phyloP scores from a whole-genome alignment of 2,888 invertebrate genomes.

The Rhamphomyia laevipes region DNA sequence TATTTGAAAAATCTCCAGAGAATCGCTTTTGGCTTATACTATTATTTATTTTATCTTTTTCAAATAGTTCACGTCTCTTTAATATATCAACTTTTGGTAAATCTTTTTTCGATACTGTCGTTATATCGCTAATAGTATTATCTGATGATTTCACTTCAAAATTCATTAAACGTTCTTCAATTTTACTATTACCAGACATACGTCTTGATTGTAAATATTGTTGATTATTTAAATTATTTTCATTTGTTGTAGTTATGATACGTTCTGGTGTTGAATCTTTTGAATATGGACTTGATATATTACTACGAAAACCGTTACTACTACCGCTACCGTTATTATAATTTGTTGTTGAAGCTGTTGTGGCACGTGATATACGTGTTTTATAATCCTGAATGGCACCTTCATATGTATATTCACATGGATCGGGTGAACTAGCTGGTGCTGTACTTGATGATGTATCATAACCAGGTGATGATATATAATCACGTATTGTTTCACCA shows the following conservation, averaged over 20 bases:
- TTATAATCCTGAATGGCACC: slow-evolving; percentile 79
- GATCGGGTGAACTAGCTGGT: slow-evolving; percentile 55
- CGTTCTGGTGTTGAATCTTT: slow-evolving; percentile 39
- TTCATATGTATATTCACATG: slow-evolving; percentile 76
- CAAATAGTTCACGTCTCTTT: slow-evolving; percentile 73
- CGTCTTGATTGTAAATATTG: slow-evolving; percentile 38
- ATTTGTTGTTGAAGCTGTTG: slow-evolving; percentile 8
- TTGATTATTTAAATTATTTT: slow-evolving; percentile 24
- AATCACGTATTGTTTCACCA: slow-evolving; percentile 25
- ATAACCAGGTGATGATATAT: slow-evolving; percentile 43
- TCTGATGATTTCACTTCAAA: slow-evolving; percentile 41
- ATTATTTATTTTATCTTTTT: slow-evolving; percentile 41
- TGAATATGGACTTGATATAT: slow-evolving; percentile 39
- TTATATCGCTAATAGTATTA: slow-evolving; percentile 26
- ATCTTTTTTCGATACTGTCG: slow-evolving; percentile 37
- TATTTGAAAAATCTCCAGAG: slow-evolving; percentile 39
- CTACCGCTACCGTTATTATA: slow-evolving; percentile 27
- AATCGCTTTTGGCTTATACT: slow-evolving; percentile 15
- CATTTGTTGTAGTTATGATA: slow-evolving; percentile 34
- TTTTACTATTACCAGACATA: slow-evolving; percentile 41
- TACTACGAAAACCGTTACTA: slow-evolving; percentile 27
- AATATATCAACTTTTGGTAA: slow-evolving; percentile 71
- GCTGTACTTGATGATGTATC: slow-evolving; percentile 57
- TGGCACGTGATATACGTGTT: slow-evolving; percentile 54
- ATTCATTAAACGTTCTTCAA: slow-evolving; percentile 50